A percentile compares a stretch with the other conserved stretches of the same genome.
These are phyloP conservation scores for Cyanoderma ruficeps DNA, from an alignment of 2,113 vertebrate species.

Conservation along the genomic window DNA sequence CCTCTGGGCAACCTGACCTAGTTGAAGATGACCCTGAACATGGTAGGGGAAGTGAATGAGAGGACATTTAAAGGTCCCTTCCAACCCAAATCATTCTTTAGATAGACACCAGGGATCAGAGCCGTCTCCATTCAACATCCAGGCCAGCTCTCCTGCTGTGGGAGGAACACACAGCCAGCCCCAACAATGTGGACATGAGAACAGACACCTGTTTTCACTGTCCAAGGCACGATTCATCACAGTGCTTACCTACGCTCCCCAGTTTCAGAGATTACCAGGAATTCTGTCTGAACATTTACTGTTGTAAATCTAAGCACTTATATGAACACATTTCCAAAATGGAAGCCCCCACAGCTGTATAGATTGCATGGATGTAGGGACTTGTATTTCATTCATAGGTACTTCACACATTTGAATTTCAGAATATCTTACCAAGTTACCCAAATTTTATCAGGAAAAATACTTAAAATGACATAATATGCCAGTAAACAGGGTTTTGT, in stretches of 20 bases:
- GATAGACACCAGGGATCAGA: neutral
- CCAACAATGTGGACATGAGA: neutral
- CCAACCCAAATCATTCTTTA: neutral
- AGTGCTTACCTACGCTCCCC: accelerated
- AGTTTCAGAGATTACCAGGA: neutral
- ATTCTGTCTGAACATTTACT: neutral
- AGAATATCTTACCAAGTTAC: neutral
- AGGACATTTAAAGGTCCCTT: neutral
- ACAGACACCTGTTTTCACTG: neutral
- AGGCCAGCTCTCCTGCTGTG: neutral
- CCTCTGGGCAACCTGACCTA: neutral
- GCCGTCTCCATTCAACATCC: no score
- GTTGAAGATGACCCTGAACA: neutral
- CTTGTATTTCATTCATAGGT: accelerated
- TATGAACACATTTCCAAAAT: neutral
- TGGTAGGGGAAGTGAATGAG: neutral
- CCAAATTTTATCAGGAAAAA: neutral
- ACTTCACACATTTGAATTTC: neutral
- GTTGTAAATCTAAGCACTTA: neutral
- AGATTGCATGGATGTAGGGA: neutral
- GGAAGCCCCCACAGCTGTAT: neutral
- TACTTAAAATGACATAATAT: neutral
- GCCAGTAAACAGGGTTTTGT: neutral
- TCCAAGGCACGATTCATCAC: neutral
- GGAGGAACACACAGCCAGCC: neutral